These are phyloP conservation scores for Enteromius unitaeniatus DNA, from an alignment of 2,797 vertebrate species.

Conservation along the genomic window DNA sequence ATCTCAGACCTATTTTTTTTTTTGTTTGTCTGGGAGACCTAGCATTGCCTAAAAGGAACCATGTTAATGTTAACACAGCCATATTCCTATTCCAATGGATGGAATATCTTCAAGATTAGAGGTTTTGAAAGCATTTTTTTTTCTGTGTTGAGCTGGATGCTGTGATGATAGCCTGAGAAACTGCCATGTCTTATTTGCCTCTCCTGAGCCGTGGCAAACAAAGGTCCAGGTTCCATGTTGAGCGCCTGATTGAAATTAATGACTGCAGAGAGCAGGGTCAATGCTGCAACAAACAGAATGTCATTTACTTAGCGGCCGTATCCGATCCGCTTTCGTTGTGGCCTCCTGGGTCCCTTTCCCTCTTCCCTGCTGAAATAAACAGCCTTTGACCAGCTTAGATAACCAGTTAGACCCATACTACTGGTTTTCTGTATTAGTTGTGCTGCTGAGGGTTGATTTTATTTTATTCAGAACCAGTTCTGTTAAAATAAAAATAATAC, in stretches of 20 bases:
- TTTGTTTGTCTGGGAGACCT: not conserved
- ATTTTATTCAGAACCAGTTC: not conserved
- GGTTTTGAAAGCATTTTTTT: not conserved
- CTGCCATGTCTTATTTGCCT: slow-evolving; percentile 38
- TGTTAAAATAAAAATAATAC: not conserved
- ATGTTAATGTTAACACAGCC: not conserved
- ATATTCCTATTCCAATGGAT: not conserved
- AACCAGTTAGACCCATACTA: not conserved
- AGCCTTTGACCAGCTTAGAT: not conserved
- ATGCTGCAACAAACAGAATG: slow-evolving; percentile 54
- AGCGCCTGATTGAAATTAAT: slow-evolving; percentile 60
- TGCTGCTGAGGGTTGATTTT: not conserved
- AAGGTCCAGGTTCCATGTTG: slow-evolving; percentile 22
- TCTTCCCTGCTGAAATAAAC: slow-evolving; percentile 6
- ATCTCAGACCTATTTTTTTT: not conserved
- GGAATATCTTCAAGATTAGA: not conserved
- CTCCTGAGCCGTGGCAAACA: slow-evolving; percentile 22
- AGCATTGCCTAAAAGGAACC: not conserved
- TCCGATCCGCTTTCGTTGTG: slow-evolving; percentile 7
- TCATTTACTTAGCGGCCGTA: slow-evolving; percentile 28
- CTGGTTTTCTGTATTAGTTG: not conserved
- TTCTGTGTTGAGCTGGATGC: not conserved
- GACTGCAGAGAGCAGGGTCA: slow-evolving; percentile 49
- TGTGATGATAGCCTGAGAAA: slow-evolving; percentile 2
- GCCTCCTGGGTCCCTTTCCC: not conserved